phyloP scores from a whole-genome alignment of 2,113 vertebrate species.

The Syngnathus floridae region DNA sequence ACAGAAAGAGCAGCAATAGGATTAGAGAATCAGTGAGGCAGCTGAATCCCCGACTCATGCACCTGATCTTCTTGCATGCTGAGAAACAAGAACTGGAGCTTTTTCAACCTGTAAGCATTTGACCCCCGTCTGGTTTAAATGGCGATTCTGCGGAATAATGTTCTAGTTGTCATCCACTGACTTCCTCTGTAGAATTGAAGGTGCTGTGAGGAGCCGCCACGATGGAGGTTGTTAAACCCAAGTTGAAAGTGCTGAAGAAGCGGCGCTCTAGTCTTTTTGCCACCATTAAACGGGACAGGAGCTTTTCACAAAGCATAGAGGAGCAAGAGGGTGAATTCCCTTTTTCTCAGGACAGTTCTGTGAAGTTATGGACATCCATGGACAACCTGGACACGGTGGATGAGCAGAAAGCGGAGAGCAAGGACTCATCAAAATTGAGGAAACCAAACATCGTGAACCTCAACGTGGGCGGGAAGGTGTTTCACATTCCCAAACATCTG shows the following conservation, averaged over 20 bases:
- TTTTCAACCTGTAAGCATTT: constrained; percentile 17
- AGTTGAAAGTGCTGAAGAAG: constrained; percentile 47
- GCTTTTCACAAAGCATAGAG: constrained; percentile 46
- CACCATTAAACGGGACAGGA: constrained; percentile 70
- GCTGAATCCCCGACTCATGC: constrained; percentile 57
- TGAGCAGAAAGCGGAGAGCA: background rate
- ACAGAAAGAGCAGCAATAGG: constrained; percentile 70
- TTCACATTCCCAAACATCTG: constrained; percentile 70
- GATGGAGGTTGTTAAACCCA: constrained; percentile 53
- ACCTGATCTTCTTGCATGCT: constrained; percentile 52
- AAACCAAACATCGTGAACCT: constrained; percentile 73
- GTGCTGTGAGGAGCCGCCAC: constrained; percentile 8
- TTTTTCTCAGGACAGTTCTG: constrained; percentile 74
- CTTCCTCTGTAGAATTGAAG: constrained; percentile 8
- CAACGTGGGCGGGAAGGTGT: constrained; percentile 79
- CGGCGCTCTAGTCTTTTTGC: constrained; percentile 74
- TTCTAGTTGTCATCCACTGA: constrained; percentile 7
- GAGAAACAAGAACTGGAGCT: constrained; percentile 33
- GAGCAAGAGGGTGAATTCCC: constrained; percentile 68
- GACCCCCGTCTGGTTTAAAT: constrained; percentile 13
- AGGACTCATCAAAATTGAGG: constrained; percentile 19
- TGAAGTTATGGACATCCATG: constrained; percentile 82
- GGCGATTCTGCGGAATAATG: constrained; percentile 24
- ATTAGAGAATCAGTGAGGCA: constrained; percentile 67
- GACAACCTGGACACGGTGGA: constrained; percentile 58